phyloP scores from a whole-genome alignment of 2,113 vertebrate genomes.

The Callopanchax toddi region DNA sequence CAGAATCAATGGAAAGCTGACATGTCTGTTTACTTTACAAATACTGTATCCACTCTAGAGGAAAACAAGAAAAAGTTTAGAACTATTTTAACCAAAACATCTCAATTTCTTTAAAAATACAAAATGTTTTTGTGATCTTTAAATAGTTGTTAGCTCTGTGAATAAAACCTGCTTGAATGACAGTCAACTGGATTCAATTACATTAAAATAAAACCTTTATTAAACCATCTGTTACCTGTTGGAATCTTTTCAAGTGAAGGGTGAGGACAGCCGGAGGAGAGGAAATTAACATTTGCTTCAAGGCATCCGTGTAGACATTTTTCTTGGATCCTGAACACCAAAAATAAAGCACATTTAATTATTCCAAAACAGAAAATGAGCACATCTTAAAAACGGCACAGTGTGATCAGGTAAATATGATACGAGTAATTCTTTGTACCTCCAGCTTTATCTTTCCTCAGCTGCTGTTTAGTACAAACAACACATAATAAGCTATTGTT shows the following conservation, averaged over 20 bases:
- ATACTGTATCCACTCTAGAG: slow-evolving; percentile 89
- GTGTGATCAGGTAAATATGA: too few species aligned
- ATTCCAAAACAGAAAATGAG: neutral
- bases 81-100: neutral
- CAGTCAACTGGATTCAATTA: neutral
- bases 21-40: slow-evolving; percentile 91
- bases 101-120: slow-evolving; percentile 8
- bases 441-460: slow-evolving; percentile 28
- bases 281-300: slow-evolving; percentile 97
- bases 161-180: neutral
- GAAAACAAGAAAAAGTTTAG: slow-evolving; percentile 20
- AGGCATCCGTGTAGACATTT: slow-evolving; percentile 90
- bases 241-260: slow-evolving; percentile 96
- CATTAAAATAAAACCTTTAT: neutral
- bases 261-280: slow-evolving; percentile 90
- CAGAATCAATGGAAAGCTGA: slow-evolving; percentile 90
- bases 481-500: slow-evolving; percentile 93
- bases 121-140: too few species aligned
- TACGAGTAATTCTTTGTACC: slow-evolving; percentile 49
- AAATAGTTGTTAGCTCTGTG: too few species aligned
- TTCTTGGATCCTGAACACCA: slow-evolving; percentile 82
- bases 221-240: slow-evolving; percentile 81
- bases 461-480: slow-evolving; percentile 83
- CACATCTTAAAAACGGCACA: neutral
- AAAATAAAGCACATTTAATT: slow-evolving; percentile 5